Evolutionary conservation across 1,140 invertebrate genomes (phyloP).

Genomic region (Drosophila orosa): DNA sequence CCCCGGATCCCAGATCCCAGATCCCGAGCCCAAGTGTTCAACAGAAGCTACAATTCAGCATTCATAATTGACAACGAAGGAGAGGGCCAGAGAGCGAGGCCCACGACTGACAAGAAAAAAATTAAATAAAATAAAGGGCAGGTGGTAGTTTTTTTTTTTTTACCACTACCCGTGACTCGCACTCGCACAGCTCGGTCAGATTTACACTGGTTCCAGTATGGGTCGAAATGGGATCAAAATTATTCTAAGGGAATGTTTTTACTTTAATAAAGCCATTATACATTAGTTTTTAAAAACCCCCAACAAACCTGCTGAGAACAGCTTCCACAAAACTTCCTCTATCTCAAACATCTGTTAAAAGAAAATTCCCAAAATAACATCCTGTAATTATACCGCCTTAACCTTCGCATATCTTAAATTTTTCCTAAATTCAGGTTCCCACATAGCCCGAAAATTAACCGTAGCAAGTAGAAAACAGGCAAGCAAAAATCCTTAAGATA

Average conservation of each 20-base stretch:
- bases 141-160: slow-evolving; percentile 76
- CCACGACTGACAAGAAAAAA: slow-evolving; percentile 59
- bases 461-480: slow-evolving; percentile 9
- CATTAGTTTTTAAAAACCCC: not conserved
- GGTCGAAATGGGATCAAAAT: not conserved
- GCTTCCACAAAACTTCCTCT: not conserved
- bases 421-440: slow-evolving; percentile 18
- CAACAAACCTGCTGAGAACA: not conserved
- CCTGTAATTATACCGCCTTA: not conserved
- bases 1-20: slow-evolving; percentile 4
- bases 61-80: slow-evolving; percentile 76
- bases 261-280: not conserved
- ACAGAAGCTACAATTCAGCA: slow-evolving; percentile 82
- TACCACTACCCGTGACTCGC: slow-evolving; percentile 64
- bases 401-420: slow-evolving; percentile 2
- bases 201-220: slow-evolving; percentile 66
- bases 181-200: slow-evolving; percentile 61
- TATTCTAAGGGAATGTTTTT: not conserved
- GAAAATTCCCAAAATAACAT: not conserved
- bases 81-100: slow-evolving; percentile 22
- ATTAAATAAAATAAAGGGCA: slow-evolving; percentile 72
- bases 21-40: slow-evolving; percentile 70
- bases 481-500: not conserved
- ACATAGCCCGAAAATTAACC: slow-evolving; percentile 6
- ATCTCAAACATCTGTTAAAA: not conserved